These are phyloP conservation scores for Mesorhabditis belari DNA, from an alignment of 2,888 invertebrate genomes.

Conservation along the genomic window DNA sequence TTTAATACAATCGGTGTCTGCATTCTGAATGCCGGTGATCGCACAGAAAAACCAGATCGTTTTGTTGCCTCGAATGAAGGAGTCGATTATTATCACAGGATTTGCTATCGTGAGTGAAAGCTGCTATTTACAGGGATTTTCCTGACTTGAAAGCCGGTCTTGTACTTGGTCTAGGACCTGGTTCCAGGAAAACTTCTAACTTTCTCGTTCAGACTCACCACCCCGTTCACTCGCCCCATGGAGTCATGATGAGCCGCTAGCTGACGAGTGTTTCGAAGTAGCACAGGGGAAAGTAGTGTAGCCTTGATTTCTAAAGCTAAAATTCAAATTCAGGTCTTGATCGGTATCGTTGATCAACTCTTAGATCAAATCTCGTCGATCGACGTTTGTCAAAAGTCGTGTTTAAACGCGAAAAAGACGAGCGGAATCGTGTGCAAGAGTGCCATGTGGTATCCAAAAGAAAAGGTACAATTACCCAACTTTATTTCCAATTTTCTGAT, in stretches of 20 bases:
- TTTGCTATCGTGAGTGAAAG: neutral
- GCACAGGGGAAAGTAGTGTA: neutral
- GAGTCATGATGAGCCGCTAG: neutral
- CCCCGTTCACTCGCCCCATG: neutral
- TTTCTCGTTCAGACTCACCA: neutral
- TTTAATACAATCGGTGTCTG: neutral
- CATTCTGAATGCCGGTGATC: neutral
- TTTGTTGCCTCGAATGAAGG: neutral
- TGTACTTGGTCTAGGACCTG: neutral
- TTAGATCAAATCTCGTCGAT: neutral
- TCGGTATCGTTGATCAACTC: neutral
- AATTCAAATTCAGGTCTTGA: neutral
- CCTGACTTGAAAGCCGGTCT: no score
- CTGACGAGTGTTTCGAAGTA: neutral
- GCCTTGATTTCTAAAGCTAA: neutral
- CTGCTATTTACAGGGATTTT: no score
- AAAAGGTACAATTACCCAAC: conserved; percentile 5
- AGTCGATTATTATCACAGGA: neutral
- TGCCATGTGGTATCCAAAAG: conserved; percentile 16
- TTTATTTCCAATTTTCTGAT: neutral
- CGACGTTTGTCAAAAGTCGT: neutral
- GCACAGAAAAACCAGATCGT: neutral
- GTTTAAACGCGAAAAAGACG: neutral
- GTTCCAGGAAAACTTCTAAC: no score
- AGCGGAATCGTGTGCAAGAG: conserved; percentile 10